Evolutionary conservation across 2,797 vertebrate species (phyloP).

Genomic region (Holocentrus rufus): DNA sequence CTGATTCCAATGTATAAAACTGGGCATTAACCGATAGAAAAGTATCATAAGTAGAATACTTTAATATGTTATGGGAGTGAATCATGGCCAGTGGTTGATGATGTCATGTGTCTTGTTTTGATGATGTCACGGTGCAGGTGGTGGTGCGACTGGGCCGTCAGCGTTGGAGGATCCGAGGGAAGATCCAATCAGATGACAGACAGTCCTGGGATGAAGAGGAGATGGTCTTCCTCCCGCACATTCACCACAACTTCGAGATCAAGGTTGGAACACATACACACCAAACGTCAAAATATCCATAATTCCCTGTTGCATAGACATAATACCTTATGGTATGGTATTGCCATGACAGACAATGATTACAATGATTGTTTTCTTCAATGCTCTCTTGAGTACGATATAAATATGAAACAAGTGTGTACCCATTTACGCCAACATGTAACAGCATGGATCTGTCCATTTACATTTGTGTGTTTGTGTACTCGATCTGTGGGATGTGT

Average conservation of each 20-base stretch:
- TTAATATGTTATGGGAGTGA: background rate
- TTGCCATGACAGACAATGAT: too few species aligned
- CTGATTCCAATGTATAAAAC: too few species aligned
- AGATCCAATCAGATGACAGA: constrained; percentile 90
- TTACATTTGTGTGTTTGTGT: background rate
- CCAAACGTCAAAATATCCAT: background rate
- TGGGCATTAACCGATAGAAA: too few species aligned
- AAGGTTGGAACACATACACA: constrained; percentile 82
- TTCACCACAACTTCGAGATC: constrained; percentile 93
- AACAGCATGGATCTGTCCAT: too few species aligned
- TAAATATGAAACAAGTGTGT: too few species aligned
- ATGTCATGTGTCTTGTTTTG: background rate
- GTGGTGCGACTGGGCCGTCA: constrained; percentile 90
- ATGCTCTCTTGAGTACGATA: too few species aligned
- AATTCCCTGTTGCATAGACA: too few species aligned
- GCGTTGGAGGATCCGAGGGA: constrained; percentile 92
- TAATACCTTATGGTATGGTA: too few species aligned
- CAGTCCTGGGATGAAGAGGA: constrained; percentile 95
- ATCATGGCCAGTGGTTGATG: background rate
- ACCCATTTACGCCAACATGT: too few species aligned
- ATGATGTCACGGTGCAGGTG: constrained; percentile 80
- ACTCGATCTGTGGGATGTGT: background rate
- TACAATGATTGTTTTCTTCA: too few species aligned
- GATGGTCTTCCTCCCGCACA: constrained; percentile 90
- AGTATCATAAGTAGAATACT: too few species aligned